These are phyloP conservation scores for Willowsia nigromaculata DNA, from an alignment of 2,888 invertebrate genomes.

Conservation along the genomic window DNA sequence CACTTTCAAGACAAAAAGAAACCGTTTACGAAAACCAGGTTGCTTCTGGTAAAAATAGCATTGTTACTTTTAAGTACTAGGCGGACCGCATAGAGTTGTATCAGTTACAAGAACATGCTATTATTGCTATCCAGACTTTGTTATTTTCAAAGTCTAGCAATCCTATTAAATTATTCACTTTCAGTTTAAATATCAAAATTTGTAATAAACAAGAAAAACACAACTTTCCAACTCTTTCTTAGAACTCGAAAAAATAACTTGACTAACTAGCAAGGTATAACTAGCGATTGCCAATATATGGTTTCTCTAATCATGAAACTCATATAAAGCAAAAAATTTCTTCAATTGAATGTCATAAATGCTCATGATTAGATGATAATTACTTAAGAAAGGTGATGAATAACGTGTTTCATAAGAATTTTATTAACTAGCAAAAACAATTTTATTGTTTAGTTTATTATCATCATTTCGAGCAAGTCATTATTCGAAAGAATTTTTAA, in stretches of 20 bases:
- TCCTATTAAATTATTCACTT: too few species aligned
- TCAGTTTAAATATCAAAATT: too few species aligned
- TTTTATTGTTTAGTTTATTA: conserved; percentile 2
- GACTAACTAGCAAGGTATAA: background rate
- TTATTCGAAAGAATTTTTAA: background rate
- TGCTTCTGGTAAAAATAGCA: background rate
- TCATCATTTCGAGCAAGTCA: background rate
- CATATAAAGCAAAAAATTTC: background rate
- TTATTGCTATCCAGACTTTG: too few species aligned
- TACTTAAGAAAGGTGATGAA: background rate
- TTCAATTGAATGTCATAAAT: background rate
- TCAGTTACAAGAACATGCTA: background rate
- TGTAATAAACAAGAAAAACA: too few species aligned
- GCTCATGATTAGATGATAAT: background rate
- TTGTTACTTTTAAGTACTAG: too few species aligned
- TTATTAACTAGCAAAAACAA: background rate
- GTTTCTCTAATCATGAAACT: background rate
- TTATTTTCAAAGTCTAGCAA: too few species aligned
- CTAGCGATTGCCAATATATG: background rate
- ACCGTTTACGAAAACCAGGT: background rate
- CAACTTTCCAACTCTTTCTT: too few species aligned
- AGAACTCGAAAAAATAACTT: background rate
- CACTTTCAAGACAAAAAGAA: conserved; percentile 9
- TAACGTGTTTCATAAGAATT: background rate
- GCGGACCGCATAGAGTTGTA: background rate